Evolutionary conservation across 2,888 invertebrate genomes (phyloP), one percentile per base, ranked within the genome.

Genomic region (Exocentrus adspersus): DNA sequence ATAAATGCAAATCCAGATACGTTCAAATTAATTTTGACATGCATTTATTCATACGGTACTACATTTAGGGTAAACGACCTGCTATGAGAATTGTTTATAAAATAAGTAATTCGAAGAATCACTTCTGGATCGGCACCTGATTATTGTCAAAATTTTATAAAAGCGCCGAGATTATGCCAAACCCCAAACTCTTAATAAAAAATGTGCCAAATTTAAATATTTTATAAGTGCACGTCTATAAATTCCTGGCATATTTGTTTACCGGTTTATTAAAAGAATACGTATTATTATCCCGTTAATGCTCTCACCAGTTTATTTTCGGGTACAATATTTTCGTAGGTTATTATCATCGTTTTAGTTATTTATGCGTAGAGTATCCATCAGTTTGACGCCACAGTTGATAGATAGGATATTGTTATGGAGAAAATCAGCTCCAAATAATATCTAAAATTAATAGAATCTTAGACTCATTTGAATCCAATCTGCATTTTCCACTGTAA

Each of bases 1-100:
- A 61, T 64, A 64, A 56, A 64, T 64, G 64, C 61, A 64, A 64
- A 64, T 64, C 51, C 37, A 16, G 57, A 52, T 61, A 51, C 51
- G 32, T 61, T 60, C 56, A 56, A 60, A 64, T 60, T 64, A 64
- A 60, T 60, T 56, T 61, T 52, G 64, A 61, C 52, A 51, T 56
- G 64, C 56, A 61, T 64, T 60, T 61, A 64, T 64, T 52, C 60
- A 60, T 56, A 57, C 52, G n/a, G 21, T 41, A 17, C 50, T 30
- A 19, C 28, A 54, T 17, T 19, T 60, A 12, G 32, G 60, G 60
- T 53, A 53, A 60, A 45, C 53, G 60, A 53, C 60, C 60, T 52
- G 43, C 45, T 50, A 28, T 21, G 14, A 12, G 24, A 14, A 14
- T 21, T 48, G 24, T 48, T 48, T 48, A 28, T n/a, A 48, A n/a